Conservation (phyloP, 2,888 invertebrate species). For the Melieria crassipennis region DNA sequence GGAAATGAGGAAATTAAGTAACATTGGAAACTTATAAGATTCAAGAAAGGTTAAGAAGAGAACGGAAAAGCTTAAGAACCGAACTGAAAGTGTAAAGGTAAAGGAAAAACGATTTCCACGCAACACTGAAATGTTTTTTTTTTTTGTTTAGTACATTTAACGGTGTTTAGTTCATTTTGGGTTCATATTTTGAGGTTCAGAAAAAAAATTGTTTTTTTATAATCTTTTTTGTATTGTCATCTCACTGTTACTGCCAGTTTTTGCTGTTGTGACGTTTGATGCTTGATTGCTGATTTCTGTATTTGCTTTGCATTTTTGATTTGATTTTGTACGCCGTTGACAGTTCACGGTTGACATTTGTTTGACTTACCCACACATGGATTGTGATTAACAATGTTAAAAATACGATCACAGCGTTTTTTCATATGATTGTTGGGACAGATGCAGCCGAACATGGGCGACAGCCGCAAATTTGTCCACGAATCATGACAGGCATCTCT, state of each 20-base stretch:
- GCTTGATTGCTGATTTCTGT: constrained; percentile 15
- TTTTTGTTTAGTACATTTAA: neutral
- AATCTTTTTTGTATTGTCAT: constrained; percentile 14
- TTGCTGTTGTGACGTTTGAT: constrained; percentile 32
- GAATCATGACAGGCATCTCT: constrained; percentile 88
- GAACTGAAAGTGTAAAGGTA: constrained; percentile 41
- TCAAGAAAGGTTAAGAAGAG: constrained; percentile 6
- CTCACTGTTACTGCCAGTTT: neutral
- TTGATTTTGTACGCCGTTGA: neutral
- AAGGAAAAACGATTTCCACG: constrained; percentile 38
- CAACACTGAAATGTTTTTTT: constrained; percentile 6
- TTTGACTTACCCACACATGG: constrained; percentile 87
- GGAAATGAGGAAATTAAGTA: constrained; percentile 36
- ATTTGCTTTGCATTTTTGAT: constrained; percentile 20
- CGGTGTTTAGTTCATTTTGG: neutral
- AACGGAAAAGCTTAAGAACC: constrained; percentile 37
- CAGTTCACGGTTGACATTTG: constrained; percentile 17
- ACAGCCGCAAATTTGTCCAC: constrained; percentile 86
- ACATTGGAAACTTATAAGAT: constrained; percentile 3
- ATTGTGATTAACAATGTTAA: constrained; percentile 90
- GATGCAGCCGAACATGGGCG: constrained; percentile 92
- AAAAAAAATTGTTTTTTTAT: constrained; percentile 19
- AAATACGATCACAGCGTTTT: constrained; percentile 87
- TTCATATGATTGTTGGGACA: constrained; percentile 91
- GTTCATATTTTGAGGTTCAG: constrained; percentile 10